phyloP scores from a whole-genome alignment of 2,888 invertebrate genomes.

The Ichneumoninae sp. region DNA sequence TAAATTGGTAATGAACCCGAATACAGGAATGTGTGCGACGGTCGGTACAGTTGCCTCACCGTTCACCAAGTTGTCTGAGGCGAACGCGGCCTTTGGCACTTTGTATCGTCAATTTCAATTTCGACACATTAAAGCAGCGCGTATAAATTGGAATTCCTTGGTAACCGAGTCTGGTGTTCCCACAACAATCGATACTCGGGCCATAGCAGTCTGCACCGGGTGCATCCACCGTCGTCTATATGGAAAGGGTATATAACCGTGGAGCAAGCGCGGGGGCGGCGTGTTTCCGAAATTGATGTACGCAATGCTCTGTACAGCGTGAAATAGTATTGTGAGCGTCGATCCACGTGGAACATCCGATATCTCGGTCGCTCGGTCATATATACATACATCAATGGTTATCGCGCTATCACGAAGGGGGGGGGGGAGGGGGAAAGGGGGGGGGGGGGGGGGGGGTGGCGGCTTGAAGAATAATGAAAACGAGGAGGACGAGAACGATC shows the following conservation, averaged over 20 bases:
- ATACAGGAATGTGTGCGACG: not conserved
- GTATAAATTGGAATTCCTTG: slow-evolving; percentile 66
- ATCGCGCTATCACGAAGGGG: slow-evolving; percentile 17
- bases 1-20: not conserved
- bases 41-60: not conserved
- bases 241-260: slow-evolving; percentile 3
- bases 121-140: slow-evolving; percentile 47
- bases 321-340: slow-evolving; percentile 63
- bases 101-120: slow-evolving; percentile 53
- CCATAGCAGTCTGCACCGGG: not conserved
- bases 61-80: slow-evolving; percentile 4
- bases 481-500: too few species aligned
- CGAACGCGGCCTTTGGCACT: slow-evolving; percentile 26
- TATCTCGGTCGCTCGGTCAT: slow-evolving; percentile 47
- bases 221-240: slow-evolving; percentile 6
- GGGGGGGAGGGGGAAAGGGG: not conserved
- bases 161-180: slow-evolving; percentile 35
- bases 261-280: slow-evolving; percentile 5
- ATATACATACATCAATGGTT: slow-evolving; percentile 44
- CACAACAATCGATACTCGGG: slow-evolving; percentile 56
- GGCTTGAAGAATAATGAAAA: too few species aligned
- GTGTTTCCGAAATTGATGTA: slow-evolving; percentile 58
- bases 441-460: not conserved
- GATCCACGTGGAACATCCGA: slow-evolving; percentile 64
- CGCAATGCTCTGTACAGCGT: slow-evolving; percentile 50